Conservation (phyloP, 2,888 invertebrate species). For the Rotaria socialis region DNA sequence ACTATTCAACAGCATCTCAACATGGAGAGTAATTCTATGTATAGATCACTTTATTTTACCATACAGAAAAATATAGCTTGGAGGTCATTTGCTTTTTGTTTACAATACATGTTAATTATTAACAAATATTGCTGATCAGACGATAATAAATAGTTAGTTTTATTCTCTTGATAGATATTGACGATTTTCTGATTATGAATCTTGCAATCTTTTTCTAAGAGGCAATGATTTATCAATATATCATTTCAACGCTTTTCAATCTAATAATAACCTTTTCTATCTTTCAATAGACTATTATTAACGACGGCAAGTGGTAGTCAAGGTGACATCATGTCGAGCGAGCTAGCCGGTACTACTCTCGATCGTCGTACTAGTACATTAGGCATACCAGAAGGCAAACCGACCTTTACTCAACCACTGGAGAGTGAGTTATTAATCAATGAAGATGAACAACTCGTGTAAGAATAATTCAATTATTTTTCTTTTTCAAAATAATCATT, state of each 20-base stretch:
- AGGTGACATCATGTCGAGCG: neutral
- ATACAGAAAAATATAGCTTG: too few species aligned
- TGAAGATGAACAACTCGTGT: neutral
- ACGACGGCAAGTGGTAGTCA: neutral
- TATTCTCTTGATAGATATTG: neutral
- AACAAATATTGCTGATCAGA: neutral
- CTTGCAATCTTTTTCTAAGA: neutral
- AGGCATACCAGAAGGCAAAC: conserved; percentile 4
- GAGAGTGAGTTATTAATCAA: neutral
- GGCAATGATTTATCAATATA: neutral
- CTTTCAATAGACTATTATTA: neutral
- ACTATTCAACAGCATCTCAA: too few species aligned
- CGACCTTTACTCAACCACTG: neutral
- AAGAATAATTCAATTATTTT: neutral
- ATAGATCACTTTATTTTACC: too few species aligned
- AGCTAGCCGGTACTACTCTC: neutral
- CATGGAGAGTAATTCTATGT: too few species aligned
- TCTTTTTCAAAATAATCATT: neutral
- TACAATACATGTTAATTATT: too few species aligned
- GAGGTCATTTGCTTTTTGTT: too few species aligned
- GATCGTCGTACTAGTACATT: neutral
- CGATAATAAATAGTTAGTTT: neutral
- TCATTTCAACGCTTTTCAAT: neutral
- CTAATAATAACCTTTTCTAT: neutral
- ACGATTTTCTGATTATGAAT: too few species aligned